These are phyloP conservation scores for Teleogryllus occipitalis DNA, from an alignment of 1,140 invertebrate genomes.

Conservation along the genomic window DNA sequence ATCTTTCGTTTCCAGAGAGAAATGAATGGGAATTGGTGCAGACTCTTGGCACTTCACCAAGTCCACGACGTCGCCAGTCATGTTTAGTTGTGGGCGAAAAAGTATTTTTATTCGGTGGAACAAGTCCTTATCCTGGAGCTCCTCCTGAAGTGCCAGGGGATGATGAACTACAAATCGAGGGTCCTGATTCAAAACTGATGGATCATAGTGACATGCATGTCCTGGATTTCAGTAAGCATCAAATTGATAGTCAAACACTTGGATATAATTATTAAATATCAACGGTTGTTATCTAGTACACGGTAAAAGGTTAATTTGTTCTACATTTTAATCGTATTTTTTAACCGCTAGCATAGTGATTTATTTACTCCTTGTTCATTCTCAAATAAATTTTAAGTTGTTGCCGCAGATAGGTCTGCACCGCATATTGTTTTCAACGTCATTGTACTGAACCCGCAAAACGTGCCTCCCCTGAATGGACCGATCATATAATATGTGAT, in stretches of 20 bases:
- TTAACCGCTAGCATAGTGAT: too few relatives aligned
- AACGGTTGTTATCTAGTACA: background rate
- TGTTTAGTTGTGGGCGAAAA: conserved; percentile 61
- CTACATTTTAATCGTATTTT: too few relatives aligned
- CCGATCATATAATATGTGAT: too few relatives aligned
- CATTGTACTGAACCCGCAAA: too few relatives aligned
- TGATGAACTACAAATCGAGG: conserved; percentile 21
- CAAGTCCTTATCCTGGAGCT: conserved; percentile 42
- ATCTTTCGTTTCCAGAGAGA: conserved; percentile 39
- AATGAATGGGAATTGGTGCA: conserved; percentile 55
- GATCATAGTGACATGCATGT: conserved; percentile 72
- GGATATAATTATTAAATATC: conserved; percentile 11
- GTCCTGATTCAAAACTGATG: conserved; percentile 40
- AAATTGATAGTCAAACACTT: conserved; percentile 8
- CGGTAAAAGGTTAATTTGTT: too few relatives aligned
- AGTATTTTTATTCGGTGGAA: conserved; percentile 79
- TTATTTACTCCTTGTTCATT: too few relatives aligned
- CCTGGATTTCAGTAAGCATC: conserved; percentile 53
- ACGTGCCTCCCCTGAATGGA: too few relatives aligned
- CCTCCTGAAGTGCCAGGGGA: conserved; percentile 25
- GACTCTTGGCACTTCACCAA: conserved; percentile 50
- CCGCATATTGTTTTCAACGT: too few relatives aligned
- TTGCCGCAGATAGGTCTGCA: too few relatives aligned
- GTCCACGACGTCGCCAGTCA: conserved; percentile 65
- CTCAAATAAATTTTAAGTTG: too few relatives aligned